Conservation (phyloP, 2,797 vertebrate genomes). For the Eidolon dupreanum region DNA sequence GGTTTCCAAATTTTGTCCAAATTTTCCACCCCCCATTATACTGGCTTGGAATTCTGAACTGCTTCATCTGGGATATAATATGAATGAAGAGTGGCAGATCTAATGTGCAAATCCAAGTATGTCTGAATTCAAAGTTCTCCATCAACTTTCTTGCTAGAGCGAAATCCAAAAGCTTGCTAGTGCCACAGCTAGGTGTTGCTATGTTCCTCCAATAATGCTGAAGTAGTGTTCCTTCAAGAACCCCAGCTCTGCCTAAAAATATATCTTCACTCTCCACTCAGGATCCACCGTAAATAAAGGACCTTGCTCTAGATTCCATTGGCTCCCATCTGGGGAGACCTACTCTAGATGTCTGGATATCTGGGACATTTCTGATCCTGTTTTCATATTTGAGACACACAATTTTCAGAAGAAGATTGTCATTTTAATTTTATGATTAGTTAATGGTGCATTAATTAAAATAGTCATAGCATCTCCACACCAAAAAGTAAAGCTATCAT, state of each 20-base stretch:
- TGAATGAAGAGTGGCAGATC: neutral
- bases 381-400: neutral
- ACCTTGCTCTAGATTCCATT: neutral
- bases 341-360: neutral
- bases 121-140: neutral
- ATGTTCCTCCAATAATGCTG: neutral
- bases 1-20: neutral
- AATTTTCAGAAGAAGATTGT: neutral
- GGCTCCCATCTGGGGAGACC: neutral
- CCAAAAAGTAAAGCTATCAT: neutral
- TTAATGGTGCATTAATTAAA: neutral
- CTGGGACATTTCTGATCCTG: neutral
- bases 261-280: neutral
- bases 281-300: neutral
- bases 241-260: neutral
- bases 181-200: neutral
- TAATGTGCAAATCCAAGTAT: neutral
- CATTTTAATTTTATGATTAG: neutral
- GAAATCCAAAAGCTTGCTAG: neutral
- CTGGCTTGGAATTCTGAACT: neutral
- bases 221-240: neutral
- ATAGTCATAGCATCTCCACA: neutral
- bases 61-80: neutral
- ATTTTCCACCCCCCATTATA: neutral
- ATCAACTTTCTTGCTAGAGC: neutral